phyloP scores from a whole-genome alignment of 2,113 vertebrate genomes.

The Bucco capensis region DNA sequence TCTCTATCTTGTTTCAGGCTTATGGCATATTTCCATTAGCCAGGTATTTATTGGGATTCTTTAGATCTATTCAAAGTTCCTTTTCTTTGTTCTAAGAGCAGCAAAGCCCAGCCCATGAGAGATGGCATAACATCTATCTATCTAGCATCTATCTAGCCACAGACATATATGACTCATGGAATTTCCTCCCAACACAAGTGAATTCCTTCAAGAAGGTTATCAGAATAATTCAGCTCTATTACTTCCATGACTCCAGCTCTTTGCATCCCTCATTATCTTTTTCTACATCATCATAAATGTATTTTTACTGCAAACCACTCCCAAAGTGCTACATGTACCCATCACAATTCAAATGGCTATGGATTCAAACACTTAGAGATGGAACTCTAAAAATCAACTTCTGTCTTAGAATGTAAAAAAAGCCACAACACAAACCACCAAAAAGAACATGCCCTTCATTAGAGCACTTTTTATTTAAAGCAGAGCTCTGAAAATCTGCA shows the following conservation, averaged over 20 bases:
- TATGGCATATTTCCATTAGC: neutral
- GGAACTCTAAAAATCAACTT: neutral
- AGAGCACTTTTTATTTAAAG: neutral
- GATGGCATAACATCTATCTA: too few species aligned
- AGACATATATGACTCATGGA: neutral
- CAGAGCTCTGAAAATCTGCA: neutral
- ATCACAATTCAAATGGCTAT: neutral
- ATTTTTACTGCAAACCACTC: neutral
- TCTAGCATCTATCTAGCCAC: neutral
- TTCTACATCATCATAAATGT: neutral
- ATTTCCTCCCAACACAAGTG: rapidly evolving
- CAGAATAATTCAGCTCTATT: neutral
- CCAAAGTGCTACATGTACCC: neutral
- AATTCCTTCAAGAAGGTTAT: neutral
- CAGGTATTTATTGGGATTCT: neutral
- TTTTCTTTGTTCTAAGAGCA: neutral
- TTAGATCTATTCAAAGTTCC: neutral
- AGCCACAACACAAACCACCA: neutral
- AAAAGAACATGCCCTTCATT: neutral
- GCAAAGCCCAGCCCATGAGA: too few species aligned
- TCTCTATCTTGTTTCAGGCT: neutral
- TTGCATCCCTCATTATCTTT: neutral
- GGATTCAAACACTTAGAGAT: neutral
- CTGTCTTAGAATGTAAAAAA: neutral
- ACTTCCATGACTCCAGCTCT: neutral